phyloP scores from a whole-genome alignment of 2,888 invertebrate species.

The Heliconius ismenius region DNA sequence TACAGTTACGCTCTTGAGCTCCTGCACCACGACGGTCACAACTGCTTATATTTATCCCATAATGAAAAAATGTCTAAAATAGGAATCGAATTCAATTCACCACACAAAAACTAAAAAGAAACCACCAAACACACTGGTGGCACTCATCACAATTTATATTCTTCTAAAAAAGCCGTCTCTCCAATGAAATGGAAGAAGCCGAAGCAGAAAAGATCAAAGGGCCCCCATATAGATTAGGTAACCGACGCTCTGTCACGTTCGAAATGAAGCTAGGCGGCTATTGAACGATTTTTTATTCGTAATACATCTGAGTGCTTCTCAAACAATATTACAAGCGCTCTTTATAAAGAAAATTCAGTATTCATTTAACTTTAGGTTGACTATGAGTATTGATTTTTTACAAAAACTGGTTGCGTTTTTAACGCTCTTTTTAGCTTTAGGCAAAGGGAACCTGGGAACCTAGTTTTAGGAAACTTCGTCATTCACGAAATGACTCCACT shows the following conservation, averaged over 20 bases:
- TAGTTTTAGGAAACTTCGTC: too few relatives aligned
- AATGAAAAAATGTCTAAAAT: background rate
- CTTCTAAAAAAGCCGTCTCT: slow-evolving; percentile 21
- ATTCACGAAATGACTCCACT: too few relatives aligned
- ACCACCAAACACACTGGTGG: background rate
- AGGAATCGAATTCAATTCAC: background rate
- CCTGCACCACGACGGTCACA: too few relatives aligned
- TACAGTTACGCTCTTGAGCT: too few relatives aligned
- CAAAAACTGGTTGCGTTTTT: too few relatives aligned
- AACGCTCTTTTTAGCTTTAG: too few relatives aligned
- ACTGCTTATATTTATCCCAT: too few relatives aligned
- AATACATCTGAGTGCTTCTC: slow-evolving; percentile 16
- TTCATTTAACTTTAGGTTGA: background rate
- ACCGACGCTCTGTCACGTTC: slow-evolving; percentile 38
- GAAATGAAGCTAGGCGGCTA: slow-evolving; percentile 21
- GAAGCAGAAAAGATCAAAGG: slow-evolving; percentile 35
- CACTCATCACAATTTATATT: slow-evolving; percentile 21
- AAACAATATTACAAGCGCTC: slow-evolving; percentile 15
- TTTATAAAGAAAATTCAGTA: background rate
- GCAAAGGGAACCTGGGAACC: too few relatives aligned
- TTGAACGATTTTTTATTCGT: slow-evolving; percentile 24
- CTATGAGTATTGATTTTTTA: too few relatives aligned
- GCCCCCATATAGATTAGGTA: slow-evolving; percentile 34
- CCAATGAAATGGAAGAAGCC: slow-evolving; percentile 29
- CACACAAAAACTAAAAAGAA: background rate